A percentile compares a stretch with the other conserved stretches of the same genome.
Conservation (phyloP, 2,113 vertebrate species). For the Pelobates fuscus region DNA sequence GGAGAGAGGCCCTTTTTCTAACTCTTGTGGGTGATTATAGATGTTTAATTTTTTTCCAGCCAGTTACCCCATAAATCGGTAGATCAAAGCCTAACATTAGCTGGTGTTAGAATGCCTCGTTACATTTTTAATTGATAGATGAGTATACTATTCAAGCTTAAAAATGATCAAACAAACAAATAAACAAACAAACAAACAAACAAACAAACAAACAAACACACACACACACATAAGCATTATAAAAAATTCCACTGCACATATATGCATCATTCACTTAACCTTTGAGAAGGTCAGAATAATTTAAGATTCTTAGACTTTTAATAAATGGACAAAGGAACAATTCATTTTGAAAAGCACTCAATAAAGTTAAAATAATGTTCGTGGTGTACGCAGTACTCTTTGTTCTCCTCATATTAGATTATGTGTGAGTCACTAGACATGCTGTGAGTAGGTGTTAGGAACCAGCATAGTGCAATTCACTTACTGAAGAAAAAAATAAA, state of each 20-base stretch:
- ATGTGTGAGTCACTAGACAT: constrained; percentile 50
- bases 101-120: too few relatives aligned
- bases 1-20: too few relatives aligned
- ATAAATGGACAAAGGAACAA: constrained; percentile 14
- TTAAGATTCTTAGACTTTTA: not conserved
- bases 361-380: constrained; percentile 14
- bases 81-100: too few relatives aligned
- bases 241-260: not conserved
- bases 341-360: constrained; percentile 14
- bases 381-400: constrained; percentile 22
- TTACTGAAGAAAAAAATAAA: constrained; percentile 45
- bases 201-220: too few relatives aligned
- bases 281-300: not conserved
- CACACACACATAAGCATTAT: too few relatives aligned
- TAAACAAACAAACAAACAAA: too few relatives aligned
- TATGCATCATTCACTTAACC: not conserved
- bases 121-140: too few relatives aligned
- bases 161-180: too few relatives aligned
- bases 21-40: too few relatives aligned
- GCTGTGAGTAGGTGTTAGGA: constrained; percentile 49
- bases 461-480: constrained; percentile 29
- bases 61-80: too few relatives aligned
- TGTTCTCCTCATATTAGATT: constrained; percentile 47
- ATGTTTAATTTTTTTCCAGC: too few relatives aligned
- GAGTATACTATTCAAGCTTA: too few relatives aligned